These are phyloP conservation scores for Nomada ferruginata DNA, from an alignment of 2,888 invertebrate genomes.

Conservation along the genomic window DNA sequence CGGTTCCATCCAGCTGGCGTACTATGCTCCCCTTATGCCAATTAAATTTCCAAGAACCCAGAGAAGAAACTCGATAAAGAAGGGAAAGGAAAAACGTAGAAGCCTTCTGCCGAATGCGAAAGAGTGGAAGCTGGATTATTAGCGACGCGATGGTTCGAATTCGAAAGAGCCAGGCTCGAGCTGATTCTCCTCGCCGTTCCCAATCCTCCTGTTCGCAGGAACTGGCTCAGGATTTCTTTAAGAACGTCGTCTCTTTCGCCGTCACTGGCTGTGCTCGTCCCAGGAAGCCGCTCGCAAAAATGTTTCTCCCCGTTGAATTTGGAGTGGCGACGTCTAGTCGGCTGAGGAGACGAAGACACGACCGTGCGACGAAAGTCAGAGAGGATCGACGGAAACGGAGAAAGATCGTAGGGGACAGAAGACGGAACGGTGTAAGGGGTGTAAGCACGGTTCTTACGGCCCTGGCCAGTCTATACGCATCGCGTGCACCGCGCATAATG, in stretches of 20 bases:
- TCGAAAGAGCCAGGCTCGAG: not conserved
- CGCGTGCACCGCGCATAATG: constrained; percentile 67
- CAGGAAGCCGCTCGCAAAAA: too few species aligned
- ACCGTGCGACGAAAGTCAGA: not conserved
- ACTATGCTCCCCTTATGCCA: constrained; percentile 17
- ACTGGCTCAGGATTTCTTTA: constrained; percentile 38
- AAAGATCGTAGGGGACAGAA: constrained; percentile 10
- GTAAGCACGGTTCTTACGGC: constrained; percentile 41
- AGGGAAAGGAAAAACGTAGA: not conserved
- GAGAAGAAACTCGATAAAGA: not conserved
- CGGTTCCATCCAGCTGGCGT: constrained; percentile 11
- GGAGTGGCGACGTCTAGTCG: too few species aligned
- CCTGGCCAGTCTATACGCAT: constrained; percentile 65
- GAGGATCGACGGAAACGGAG: not conserved
- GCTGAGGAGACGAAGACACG: too few species aligned
- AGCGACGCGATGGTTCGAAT: not conserved
- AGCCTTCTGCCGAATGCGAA: not conserved
- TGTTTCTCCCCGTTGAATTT: too few species aligned
- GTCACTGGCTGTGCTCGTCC: constrained; percentile 18
- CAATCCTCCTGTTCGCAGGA: constrained; percentile 3
- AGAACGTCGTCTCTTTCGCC: constrained; percentile 17
- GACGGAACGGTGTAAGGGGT: not conserved
- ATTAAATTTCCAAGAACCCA: not conserved
- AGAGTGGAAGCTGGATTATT: constrained; percentile 11
- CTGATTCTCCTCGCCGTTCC: not conserved